These are phyloP conservation scores for Paradisaea rubra DNA, from an alignment of 2,113 vertebrate genomes.

Conservation along the genomic window DNA sequence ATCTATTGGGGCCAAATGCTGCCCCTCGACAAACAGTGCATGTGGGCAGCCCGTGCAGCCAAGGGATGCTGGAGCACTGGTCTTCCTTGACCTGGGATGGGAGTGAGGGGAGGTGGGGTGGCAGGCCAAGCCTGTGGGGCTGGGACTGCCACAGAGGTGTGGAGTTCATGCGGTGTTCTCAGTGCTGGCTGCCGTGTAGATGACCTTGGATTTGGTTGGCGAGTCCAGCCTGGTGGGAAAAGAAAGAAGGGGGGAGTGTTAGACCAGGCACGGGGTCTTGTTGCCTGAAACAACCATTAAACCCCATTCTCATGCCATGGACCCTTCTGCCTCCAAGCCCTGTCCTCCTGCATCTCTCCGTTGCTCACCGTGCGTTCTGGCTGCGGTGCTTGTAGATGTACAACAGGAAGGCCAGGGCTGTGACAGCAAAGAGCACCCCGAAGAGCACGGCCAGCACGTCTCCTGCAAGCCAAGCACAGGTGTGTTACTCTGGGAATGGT, in stretches of 20 bases:
- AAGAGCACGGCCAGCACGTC: slow-evolving; percentile 73
- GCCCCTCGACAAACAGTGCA: background rate
- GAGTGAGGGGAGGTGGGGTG: background rate
- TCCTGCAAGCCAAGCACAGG: slow-evolving; percentile 44
- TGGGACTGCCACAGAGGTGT: accelerated
- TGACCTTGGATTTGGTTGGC: slow-evolving; percentile 29
- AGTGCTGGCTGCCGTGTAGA: slow-evolving; percentile 39
- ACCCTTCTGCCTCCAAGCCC: accelerated
- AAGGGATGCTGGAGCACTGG: background rate
- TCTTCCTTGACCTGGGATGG: background rate
- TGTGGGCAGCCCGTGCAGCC: accelerated
- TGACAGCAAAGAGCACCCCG: slow-evolving; percentile 70
- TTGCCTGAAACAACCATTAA: background rate
- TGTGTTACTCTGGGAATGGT: accelerated
- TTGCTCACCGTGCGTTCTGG: slow-evolving; percentile 35
- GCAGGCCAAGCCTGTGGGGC: background rate
- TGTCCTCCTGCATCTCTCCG: background rate
- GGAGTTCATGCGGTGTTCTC: background rate
- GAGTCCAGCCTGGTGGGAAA: background rate
- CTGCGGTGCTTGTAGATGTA: slow-evolving; percentile 60
- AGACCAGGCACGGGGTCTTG: background rate
- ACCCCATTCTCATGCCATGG: accelerated
- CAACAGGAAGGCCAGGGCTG: slow-evolving; percentile 60
- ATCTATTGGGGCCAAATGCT: background rate
- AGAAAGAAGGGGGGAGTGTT: accelerated